A percentile compares a stretch with the other conserved stretches of the same genome.
Conservation (phyloP, 2,797 vertebrate species). For the Coccyzus lansbergi region DNA sequence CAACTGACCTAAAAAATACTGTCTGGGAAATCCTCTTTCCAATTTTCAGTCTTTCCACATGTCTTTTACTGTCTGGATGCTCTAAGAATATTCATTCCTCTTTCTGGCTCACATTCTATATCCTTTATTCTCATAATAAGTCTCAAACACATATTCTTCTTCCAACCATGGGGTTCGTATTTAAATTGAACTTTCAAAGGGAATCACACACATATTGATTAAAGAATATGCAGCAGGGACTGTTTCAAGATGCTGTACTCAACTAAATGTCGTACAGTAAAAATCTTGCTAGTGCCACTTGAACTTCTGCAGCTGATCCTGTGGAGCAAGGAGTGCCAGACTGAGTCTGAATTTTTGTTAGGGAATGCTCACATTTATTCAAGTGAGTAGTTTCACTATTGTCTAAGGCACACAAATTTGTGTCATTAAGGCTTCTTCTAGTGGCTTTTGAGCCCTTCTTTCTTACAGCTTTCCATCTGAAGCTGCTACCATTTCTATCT, state of each 20-base stretch:
- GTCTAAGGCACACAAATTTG: neutral
- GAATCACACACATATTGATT: neutral
- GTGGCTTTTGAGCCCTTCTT: neutral
- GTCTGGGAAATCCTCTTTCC: neutral
- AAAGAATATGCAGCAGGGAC: neutral
- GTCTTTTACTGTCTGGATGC: neutral
- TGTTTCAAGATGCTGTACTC: neutral
- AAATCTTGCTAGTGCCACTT: neutral
- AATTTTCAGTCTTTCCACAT: neutral
- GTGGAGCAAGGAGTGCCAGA: neutral
- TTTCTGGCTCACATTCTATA: neutral
- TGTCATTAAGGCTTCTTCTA: neutral
- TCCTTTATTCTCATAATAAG: neutral
- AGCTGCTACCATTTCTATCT: neutral
- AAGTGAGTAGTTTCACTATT: neutral
- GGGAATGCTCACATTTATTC: neutral
- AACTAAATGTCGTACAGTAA: neutral
- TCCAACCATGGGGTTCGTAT: neutral
- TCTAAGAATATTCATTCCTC: neutral
- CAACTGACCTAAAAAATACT: neutral
- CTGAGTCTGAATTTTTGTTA: neutral
- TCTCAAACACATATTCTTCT: neutral
- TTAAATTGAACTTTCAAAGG: neutral
- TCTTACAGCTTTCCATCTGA: neutral
- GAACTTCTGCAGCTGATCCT: neutral